A percentile compares a stretch with the other conserved stretches of the same genome.
Evolutionary conservation across 2,888 invertebrate genomes (phyloP).

Genomic region (Agelastica alni): DNA sequence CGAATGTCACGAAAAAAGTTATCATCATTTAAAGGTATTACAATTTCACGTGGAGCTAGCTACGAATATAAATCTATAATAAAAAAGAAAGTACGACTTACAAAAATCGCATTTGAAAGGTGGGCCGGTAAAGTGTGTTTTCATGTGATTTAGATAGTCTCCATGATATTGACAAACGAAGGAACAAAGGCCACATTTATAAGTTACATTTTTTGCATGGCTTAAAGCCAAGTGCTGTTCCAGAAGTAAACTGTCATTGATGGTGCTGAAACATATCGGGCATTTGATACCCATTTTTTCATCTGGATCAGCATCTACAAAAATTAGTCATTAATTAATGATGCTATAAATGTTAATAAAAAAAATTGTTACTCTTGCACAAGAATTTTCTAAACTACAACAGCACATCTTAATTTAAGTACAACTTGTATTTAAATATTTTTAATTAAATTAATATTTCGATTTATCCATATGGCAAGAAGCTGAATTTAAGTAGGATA

Average conservation of each 20-base stretch:
- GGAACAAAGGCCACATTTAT: slow-evolving; percentile 66
- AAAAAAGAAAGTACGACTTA: slow-evolving; percentile 40
- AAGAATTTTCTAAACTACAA: too few species aligned
- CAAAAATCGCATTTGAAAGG: slow-evolving; percentile 68
- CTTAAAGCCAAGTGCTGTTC: slow-evolving; percentile 62
- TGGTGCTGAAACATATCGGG: slow-evolving; percentile 60
- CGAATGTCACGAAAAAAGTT: too few species aligned
- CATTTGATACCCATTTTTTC: slow-evolving; percentile 56
- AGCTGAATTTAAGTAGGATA: too few species aligned
- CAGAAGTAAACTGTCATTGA: slow-evolving; percentile 58
- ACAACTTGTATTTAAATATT: too few species aligned
- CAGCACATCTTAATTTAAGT: too few species aligned
- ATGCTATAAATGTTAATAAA: not conserved
- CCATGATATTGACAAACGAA: slow-evolving; percentile 67
- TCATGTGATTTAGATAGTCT: slow-evolving; percentile 66
- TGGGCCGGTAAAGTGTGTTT: slow-evolving; percentile 64
- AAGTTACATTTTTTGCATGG: slow-evolving; percentile 63
- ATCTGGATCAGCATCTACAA: slow-evolving; percentile 46
- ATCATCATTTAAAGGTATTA: too few species aligned
- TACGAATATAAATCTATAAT: too few species aligned
- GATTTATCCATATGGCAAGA: too few species aligned
- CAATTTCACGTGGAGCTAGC: too few species aligned
- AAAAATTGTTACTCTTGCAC: not conserved
- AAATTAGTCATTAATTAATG: too few species aligned
- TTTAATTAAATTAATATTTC: too few species aligned